Evolutionary conservation across 2,888 invertebrate genomes (phyloP).

Genomic region (Tethea ocularis): DNA sequence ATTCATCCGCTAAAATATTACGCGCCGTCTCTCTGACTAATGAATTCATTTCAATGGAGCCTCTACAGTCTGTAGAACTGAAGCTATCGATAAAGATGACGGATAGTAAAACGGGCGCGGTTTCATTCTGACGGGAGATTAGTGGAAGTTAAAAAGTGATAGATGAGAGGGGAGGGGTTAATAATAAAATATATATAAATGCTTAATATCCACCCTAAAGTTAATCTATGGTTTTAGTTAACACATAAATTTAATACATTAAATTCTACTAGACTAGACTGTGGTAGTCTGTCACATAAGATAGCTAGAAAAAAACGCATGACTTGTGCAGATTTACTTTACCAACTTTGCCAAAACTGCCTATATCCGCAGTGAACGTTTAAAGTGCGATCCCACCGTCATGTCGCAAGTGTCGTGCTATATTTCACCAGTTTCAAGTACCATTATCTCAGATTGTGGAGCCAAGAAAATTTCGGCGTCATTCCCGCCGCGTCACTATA

Average conservation of each 20-base stretch:
- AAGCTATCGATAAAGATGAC: constrained; percentile 46
- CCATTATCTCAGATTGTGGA: constrained; percentile 37
- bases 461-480: constrained; percentile 39
- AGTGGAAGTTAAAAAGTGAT: constrained; percentile 11
- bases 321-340: not conserved
- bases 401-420: constrained; percentile 20
- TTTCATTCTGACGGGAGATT: constrained; percentile 28
- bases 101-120: constrained; percentile 33
- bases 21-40: constrained; percentile 59
- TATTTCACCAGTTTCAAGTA: constrained; percentile 34
- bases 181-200: too few species aligned
- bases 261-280: too few species aligned
- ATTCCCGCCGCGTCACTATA: constrained; percentile 29
- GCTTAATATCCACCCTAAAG: too few species aligned
- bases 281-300: too few species aligned
- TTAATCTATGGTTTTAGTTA: too few species aligned
- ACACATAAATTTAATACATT: too few species aligned
- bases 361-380: constrained; percentile 25
- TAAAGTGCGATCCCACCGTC: constrained; percentile 29
- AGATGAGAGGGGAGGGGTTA: not conserved
- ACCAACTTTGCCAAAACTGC: constrained; percentile 25
- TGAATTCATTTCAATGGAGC: constrained; percentile 68
- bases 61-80: constrained; percentile 35
- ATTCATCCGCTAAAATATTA: constrained; percentile 73
- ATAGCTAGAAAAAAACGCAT: not conserved